phyloP scores from a whole-genome alignment of 2,113 vertebrate species.

The Leucosticte australis region DNA sequence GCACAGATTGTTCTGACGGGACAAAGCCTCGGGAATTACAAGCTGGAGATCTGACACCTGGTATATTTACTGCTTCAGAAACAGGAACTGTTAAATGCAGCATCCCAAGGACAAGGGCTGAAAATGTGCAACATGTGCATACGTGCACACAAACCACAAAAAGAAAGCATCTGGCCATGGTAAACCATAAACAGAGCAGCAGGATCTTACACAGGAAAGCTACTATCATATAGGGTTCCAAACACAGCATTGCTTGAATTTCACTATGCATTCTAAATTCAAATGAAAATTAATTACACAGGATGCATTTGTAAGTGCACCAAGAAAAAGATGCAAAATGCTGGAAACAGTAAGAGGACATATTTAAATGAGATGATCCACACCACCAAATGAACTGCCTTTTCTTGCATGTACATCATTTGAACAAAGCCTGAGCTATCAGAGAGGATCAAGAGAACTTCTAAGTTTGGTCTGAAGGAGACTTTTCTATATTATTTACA shows the following conservation, averaged over 20 bases:
- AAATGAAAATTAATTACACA: neutral
- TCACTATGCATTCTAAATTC: neutral
- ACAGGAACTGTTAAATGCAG: neutral
- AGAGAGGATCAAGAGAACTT: neutral
- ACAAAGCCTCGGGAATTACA: neutral
- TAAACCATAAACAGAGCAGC: neutral
- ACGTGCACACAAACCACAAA: neutral
- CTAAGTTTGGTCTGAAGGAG: neutral
- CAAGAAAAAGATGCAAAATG: neutral
- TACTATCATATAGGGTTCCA: neutral
- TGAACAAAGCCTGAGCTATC: neutral
- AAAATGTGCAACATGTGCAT: neutral
- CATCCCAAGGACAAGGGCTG: neutral
- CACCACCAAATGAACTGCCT: neutral
- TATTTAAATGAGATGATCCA: neutral
- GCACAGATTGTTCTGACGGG: accelerated
- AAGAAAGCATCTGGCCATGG: neutral
- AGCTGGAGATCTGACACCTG: neutral
- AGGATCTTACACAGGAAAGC: neutral
- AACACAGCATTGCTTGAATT: neutral
- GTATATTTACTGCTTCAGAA: neutral
- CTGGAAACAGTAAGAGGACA: neutral
- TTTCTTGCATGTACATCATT: neutral
- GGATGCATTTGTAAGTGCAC: neutral
- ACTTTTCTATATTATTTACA: neutral